Evolutionary conservation across 2,797 vertebrate genomes (phyloP), one percentile per base, ranked within the genome.

Genomic region (Melanogrammus aeglefinus): DNA sequence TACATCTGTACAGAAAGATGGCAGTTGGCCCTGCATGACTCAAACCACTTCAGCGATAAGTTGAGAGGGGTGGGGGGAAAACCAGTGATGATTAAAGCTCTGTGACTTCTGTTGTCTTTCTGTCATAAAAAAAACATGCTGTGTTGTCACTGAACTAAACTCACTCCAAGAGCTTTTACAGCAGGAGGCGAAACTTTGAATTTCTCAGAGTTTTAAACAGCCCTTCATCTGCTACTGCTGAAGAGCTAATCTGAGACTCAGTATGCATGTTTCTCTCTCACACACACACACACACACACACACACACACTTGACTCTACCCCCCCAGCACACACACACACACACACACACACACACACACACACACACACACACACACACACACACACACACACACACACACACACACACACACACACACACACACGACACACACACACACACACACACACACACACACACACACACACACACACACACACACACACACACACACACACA

Each of bases 241-340:
- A 88, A 80, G 51, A 16, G 82, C 74, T 89, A 86, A 90, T 88
- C 86, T 87, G 78, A 83, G 80, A 85, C 88, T 88, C 86, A 85
- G 70, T 83, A 13, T 82, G 84, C n/a, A 24, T 44, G 9, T 75
- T 6, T 44, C 24, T 44, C n/a, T 75, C 73, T 13, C 73, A 24
- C 73, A 24, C 73, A 6, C 44, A 47, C 44, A 47, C 44, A 47
- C 14, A 47, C 44, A 47, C 44, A 47, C 44, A 47, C 44, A 47
- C 44, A 47, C 18, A 13, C n/a, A 24, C 73, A 75, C 79, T 83
- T 83, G 76, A 81, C 77, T 72, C 75, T 78, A 75, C 76, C 76
- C 76, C 16, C 47, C 16, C 31, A 31, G 0, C 44, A 14, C 14
- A 47, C 44, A 47, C 44, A 47, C 44, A 47, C 44, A 47, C 14